These are phyloP conservation scores for Meloidogyne floridensis DNA, from an alignment of 1,140 invertebrate genomes.

Conservation along the genomic window DNA sequence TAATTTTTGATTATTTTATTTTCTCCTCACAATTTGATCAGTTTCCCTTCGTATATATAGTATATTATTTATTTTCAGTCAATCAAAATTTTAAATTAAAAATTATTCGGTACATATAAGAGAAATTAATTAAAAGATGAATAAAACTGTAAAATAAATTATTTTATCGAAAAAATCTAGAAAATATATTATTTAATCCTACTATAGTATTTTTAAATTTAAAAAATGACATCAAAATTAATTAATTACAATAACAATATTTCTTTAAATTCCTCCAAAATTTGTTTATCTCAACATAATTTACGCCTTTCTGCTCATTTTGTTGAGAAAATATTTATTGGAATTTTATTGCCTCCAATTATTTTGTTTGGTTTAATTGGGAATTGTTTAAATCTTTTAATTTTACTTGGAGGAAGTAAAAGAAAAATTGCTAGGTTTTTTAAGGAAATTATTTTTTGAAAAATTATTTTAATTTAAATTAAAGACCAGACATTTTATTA, in stretches of 20 bases:
- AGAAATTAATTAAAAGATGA: too few relatives aligned
- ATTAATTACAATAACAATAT: not conserved
- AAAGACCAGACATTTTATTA: conserved; percentile 38
- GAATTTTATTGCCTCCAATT: conserved; percentile 34
- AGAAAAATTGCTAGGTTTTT: not conserved
- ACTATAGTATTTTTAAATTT: not conserved
- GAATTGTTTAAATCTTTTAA: conserved; percentile 37
- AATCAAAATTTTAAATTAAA: too few relatives aligned
- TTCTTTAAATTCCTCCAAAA: not conserved
- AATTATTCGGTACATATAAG: too few relatives aligned
- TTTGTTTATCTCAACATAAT: conserved; percentile 34
- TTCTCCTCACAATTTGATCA: too few relatives aligned
- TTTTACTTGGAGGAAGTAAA: conserved; percentile 14
- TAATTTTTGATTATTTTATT: too few relatives aligned
- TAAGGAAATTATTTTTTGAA: not conserved
- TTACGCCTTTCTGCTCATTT: conserved; percentile 28
- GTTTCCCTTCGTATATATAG: too few relatives aligned
- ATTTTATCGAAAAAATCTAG: too few relatives aligned
- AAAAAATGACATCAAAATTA: not conserved
- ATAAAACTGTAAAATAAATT: too few relatives aligned
- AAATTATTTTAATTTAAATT: not conserved
- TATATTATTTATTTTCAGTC: too few relatives aligned
- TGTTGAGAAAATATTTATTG: conserved; percentile 38
- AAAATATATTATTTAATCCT: too few relatives aligned
- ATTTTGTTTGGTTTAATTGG: conserved; percentile 39